Conservation (phyloP, 23 tunicate species). For the Ascidia mentula region DNA sequence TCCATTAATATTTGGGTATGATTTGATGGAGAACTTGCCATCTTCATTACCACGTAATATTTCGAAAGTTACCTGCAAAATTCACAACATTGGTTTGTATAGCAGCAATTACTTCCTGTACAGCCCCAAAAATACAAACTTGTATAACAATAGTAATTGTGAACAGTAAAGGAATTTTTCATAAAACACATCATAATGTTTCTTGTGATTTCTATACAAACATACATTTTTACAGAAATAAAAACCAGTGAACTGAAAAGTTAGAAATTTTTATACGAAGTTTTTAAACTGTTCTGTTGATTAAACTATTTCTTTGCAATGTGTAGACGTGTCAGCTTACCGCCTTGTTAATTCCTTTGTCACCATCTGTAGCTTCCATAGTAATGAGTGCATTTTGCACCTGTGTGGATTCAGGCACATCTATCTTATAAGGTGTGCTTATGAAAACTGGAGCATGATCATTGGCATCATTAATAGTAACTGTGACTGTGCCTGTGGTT, state of each 20-base stretch:
- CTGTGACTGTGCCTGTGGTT: slow-evolving; percentile 34
- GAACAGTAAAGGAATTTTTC: too few species aligned
- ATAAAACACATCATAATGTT: too few species aligned
- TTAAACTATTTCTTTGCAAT: too few species aligned
- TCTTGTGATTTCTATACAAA: too few species aligned
- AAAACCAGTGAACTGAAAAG: too few species aligned
- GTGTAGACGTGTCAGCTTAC: slow-evolving; percentile 21
- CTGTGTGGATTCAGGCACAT: slow-evolving; percentile 41
- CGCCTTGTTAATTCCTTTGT: slow-evolving; percentile 54
- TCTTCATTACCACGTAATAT: slow-evolving; percentile 45
- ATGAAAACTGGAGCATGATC: slow-evolving; percentile 69
- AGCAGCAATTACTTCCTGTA: background rate
- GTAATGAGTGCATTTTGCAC: slow-evolving; percentile 12
- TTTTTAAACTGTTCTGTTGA: too few species aligned
- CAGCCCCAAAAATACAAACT: background rate
- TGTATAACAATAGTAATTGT: background rate
- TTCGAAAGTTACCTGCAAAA: slow-evolving; percentile 46
- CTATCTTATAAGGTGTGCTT: background rate
- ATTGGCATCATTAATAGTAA: slow-evolving; percentile 53
- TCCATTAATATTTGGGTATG: slow-evolving; percentile 34
- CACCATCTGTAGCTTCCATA: slow-evolving; percentile 52
- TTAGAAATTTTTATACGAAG: too few species aligned
- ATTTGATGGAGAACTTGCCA: slow-evolving; percentile 28
- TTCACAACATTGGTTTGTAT: background rate
- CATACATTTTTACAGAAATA: too few species aligned